Base-by-base conservation (phyloP, 2,888 invertebrate species). In the Operophtera brumata region DNA sequence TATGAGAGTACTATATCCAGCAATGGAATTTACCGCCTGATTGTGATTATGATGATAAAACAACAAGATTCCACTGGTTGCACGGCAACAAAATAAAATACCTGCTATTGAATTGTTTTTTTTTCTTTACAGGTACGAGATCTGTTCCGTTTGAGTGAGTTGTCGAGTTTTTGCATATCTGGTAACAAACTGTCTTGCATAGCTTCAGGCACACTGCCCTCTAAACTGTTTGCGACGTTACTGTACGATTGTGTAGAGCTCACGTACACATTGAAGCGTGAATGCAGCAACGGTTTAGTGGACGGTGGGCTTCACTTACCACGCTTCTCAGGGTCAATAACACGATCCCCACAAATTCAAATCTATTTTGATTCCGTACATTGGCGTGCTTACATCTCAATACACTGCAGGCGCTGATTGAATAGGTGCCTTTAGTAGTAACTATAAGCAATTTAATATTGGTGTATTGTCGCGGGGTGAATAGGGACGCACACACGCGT, bases 121-220 rank as follows among this genome's bases (percentile, higher is more conserved):
- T 60, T 43, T 61, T 69, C 61, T 66, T 73, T 75, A 34, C 77
- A 77, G 77, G 77, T 77, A 76, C 75, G 55, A 47, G 4, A 4
- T 3, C 59, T 47, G 67, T 66, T 69, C 64, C 66, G 58, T 52
- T 55, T 62, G 61, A 41, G 64, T 60, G 45, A 52, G 46, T 53
- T 40, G 48, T 55, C 48, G 52, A 61, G 57, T 71, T 66, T 70
- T 70, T 69, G 60, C 60, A 64, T 55, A 55, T 53, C 50, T 58
- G 63, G 60, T 64, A 58, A 61, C 60, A 66, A n/a, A n/a, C n/a
- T n/a, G n/a, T 71, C 58, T 64, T 73, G 72, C 67, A 20, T 20
- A 20, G 20, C 20, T 20, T 20, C 4, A 20, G 20, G 20, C 14
- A 28, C 37, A 50, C 42, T 12, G 26, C 37, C 37, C 26, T 42